Percentiles rank a stretch among this genome's conserved stretches.
phyloP scores from a whole-genome alignment of 2,113 vertebrate genomes.

The Proterorhinus semilunaris region DNA sequence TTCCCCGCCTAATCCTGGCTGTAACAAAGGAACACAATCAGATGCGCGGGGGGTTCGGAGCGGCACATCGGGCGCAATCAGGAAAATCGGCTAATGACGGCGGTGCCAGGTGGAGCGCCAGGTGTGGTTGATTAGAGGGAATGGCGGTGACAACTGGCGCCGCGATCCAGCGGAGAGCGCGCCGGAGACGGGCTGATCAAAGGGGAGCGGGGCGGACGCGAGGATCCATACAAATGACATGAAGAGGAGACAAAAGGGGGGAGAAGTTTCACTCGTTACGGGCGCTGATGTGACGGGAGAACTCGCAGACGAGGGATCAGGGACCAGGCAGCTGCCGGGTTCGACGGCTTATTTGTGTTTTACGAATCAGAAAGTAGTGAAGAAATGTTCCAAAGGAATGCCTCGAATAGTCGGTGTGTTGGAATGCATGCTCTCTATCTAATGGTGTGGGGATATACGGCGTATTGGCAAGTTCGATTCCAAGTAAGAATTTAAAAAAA shows the following conservation, averaged over 20 bases:
- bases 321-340: conserved; percentile 6
- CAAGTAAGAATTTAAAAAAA: too few species aligned
- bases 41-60: conserved; percentile 23
- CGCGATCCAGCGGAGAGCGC: conserved; percentile 50
- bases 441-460: too few species aligned
- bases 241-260: conserved; percentile 1
- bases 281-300: not conserved
- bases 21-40: conserved; percentile 46
- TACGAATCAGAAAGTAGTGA: not conserved
- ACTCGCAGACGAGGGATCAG: not conserved
- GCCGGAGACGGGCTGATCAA: conserved; percentile 33
- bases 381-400: not conserved
- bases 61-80: conserved; percentile 49
- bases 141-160: conserved; percentile 62
- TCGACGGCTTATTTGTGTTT: conserved; percentile 4
- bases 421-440: too few species aligned
- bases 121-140: conserved; percentile 73
- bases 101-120: conserved; percentile 70
- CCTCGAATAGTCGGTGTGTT: not conserved
- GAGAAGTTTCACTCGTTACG: conserved; percentile 13
- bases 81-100: conserved; percentile 60
- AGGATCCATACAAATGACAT: conserved; percentile 27
- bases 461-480: too few species aligned
- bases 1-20: conserved; percentile 19
- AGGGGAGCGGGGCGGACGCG: conserved; percentile 38